These are phyloP conservation scores for Rhysida immarginata DNA, from an alignment of 1,140 invertebrate species.

Conservation along the genomic window DNA sequence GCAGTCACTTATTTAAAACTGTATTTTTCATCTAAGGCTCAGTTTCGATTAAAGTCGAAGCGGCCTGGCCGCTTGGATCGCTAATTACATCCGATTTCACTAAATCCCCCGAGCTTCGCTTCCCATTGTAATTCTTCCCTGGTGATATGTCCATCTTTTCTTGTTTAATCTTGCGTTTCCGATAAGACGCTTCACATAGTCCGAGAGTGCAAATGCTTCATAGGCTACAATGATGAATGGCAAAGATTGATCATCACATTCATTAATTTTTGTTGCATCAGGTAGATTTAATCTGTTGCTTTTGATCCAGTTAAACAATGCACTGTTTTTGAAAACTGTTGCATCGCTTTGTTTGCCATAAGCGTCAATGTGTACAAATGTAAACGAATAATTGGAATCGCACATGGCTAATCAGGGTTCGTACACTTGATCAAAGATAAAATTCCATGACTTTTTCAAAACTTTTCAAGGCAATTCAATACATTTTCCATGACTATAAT, in stretches of 20 bases:
- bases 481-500: too few relatives aligned
- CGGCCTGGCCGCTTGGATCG: too few relatives aligned
- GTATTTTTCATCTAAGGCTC: too few relatives aligned
- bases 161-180: neutral
- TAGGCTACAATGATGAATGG: conserved; percentile 9
- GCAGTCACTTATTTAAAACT: too few relatives aligned
- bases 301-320: neutral
- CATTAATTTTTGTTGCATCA: neutral
- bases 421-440: too few relatives aligned
- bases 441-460: too few relatives aligned
- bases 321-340: conserved; percentile 8
- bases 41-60: too few relatives aligned
- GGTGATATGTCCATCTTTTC: conserved; percentile 7
- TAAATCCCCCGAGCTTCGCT: too few relatives aligned
- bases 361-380: conserved; percentile 15
- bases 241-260: neutral
- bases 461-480: too few relatives aligned
- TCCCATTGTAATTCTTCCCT: too few relatives aligned
- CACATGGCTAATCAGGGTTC: conserved; percentile 5
- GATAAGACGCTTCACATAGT: conserved; percentile 5
- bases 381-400: conserved; percentile 17
- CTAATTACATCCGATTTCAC: too few relatives aligned
- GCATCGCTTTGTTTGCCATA: conserved; percentile 12
- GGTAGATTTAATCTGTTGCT: neutral
- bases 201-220: conserved; percentile 11